Evolutionary conservation across 1,140 invertebrate species (phyloP).

Genomic region (Mycetomoellerius zeteki): DNA sequence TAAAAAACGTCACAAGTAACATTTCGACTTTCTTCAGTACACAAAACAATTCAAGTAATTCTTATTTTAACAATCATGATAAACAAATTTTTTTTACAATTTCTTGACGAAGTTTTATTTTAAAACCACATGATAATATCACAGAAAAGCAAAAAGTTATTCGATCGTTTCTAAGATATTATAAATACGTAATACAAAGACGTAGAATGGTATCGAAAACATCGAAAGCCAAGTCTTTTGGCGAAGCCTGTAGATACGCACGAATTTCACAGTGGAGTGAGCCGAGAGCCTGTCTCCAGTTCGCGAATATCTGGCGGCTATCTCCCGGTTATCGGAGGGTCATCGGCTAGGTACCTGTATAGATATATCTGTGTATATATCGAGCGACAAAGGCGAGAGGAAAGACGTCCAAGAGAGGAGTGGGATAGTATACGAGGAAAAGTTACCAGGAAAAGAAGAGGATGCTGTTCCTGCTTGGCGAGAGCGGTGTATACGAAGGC

Average conservation of each 20-base stretch:
- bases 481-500: slow-evolving; percentile 55
- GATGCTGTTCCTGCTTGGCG: slow-evolving; percentile 26
- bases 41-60: slow-evolving; percentile 61
- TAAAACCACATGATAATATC: not conserved
- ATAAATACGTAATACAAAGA: not conserved
- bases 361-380: slow-evolving; percentile 65
- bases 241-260: slow-evolving; percentile 74
- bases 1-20: too few relatives aligned
- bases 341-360: slow-evolving; percentile 78
- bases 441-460: slow-evolving; percentile 56
- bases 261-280: slow-evolving; percentile 77
- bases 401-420: slow-evolving; percentile 13
- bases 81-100: not conserved
- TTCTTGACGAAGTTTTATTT: not conserved
- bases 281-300: slow-evolving; percentile 75
- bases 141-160: not conserved
- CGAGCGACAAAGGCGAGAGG: slow-evolving; percentile 45
- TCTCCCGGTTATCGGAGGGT: slow-evolving; percentile 81
- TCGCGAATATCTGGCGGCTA: slow-evolving; percentile 82
- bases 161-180: not conserved
- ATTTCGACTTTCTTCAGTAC: too few relatives aligned
- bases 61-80: not conserved
- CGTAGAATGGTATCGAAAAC: not conserved
- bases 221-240: slow-evolving; percentile 66
- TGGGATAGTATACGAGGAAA: slow-evolving; percentile 52